These are phyloP conservation scores for Lucinisca nassula DNA, from an alignment of 2,888 invertebrate species.

Conservation along the genomic window DNA sequence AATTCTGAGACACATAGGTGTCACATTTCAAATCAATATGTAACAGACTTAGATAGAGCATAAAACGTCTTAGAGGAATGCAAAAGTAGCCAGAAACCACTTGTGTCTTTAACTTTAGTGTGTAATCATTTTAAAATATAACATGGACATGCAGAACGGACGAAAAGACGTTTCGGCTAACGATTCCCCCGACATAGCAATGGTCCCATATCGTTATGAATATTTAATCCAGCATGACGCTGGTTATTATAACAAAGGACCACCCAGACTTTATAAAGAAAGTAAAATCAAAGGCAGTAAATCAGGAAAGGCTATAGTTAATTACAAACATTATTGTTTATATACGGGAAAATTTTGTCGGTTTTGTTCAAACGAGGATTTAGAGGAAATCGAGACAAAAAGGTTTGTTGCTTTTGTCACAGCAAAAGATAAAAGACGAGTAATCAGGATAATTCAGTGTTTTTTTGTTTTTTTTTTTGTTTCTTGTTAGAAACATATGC, in stretches of 20 bases:
- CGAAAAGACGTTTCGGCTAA: too few species aligned
- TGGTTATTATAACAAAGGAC: not conserved
- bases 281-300: not conserved
- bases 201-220: conserved; percentile 1
- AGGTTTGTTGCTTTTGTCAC: not conserved
- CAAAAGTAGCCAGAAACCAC: too few species aligned
- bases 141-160: too few species aligned
- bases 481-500: too few species aligned
- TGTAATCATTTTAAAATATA: too few species aligned
- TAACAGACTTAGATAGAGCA: not conserved
- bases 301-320: not conserved
- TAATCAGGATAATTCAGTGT: too few species aligned
- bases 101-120: too few species aligned
- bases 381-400: not conserved
- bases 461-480: too few species aligned
- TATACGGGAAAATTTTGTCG: not conserved
- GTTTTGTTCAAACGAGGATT: not conserved
- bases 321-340: not conserved
- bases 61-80: too few species aligned
- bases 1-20: not conserved
- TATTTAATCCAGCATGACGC: not conserved
- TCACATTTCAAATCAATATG: not conserved
- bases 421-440: too few species aligned
- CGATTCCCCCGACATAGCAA: not conserved
- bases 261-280: not conserved